Conservation (phyloP, 1,140 invertebrate species). For the Orius laevigatus region DNA sequence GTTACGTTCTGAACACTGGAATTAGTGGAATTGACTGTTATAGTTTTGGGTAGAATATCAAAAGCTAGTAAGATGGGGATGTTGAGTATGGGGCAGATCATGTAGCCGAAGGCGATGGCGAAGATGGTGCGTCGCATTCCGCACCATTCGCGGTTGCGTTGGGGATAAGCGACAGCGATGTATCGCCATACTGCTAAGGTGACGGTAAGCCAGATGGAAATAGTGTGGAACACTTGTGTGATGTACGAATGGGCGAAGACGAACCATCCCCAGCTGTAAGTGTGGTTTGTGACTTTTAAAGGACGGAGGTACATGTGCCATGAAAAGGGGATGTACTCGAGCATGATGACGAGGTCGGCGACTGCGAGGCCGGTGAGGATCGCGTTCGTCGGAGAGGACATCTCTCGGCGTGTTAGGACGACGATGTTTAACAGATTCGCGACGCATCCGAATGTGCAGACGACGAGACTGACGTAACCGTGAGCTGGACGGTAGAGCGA, state of each 20-base stretch:
- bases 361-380: slow-evolving; percentile 80
- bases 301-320: slow-evolving; percentile 57
- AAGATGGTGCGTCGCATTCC: slow-evolving; percentile 49
- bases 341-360: slow-evolving; percentile 81
- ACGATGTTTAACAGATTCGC: slow-evolving; percentile 88
- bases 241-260: slow-evolving; percentile 73
- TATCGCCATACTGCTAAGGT: slow-evolving; percentile 85
- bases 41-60: slow-evolving; percentile 31
- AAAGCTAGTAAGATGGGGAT: slow-evolving; percentile 66
- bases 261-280: slow-evolving; percentile 64
- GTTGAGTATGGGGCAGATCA: slow-evolving; percentile 68
- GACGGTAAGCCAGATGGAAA: slow-evolving; percentile 83
- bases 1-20: slow-evolving; percentile 28
- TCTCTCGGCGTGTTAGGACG: slow-evolving; percentile 78
- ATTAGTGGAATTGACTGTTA: slow-evolving; percentile 27
- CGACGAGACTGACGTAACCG: slow-evolving; percentile 54
- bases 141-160: slow-evolving; percentile 60
- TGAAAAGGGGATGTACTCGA: slow-evolving; percentile 81
- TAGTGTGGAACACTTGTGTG: slow-evolving; percentile 70
- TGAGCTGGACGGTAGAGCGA: slow-evolving; percentile 35
- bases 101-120: slow-evolving; percentile 61
- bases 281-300: slow-evolving; percentile 31
- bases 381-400: slow-evolving; percentile 80
- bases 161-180: slow-evolving; percentile 68
- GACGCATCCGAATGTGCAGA: slow-evolving; percentile 82